These are phyloP conservation scores for Hypomecis punctinalis DNA, from an alignment of 2,888 invertebrate genomes.

Conservation along the genomic window DNA sequence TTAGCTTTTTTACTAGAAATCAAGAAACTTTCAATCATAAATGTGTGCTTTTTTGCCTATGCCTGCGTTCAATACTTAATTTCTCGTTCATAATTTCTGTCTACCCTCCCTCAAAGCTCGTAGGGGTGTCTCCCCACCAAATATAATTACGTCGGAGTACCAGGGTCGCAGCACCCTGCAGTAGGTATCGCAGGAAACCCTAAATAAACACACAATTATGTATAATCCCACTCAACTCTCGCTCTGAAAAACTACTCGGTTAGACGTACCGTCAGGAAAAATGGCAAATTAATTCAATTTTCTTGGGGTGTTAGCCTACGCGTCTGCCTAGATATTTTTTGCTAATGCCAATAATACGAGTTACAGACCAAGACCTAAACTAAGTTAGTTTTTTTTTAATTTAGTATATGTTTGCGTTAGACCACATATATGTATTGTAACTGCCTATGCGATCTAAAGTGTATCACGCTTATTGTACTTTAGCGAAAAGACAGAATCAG, in stretches of 20 bases:
- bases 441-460: no score
- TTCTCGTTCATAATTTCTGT: conserved; percentile 22
- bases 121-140: conserved; percentile 47
- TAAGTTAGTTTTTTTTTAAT: no score
- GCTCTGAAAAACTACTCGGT: conserved; percentile 62
- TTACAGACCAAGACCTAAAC: no score
- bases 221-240: conserved; percentile 64
- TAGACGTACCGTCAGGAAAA: conserved; percentile 54
- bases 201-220: conserved; percentile 74
- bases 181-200: conserved; percentile 62
- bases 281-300: conserved; percentile 16
- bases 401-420: no score
- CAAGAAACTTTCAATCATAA: no score
- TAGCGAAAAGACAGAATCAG: no score
- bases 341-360: no score
- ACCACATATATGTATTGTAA: no score
- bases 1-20: no score
- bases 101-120: conserved; percentile 12
- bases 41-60: neutral
- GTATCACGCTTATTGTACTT: no score
- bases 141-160: conserved; percentile 68
- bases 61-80: neutral
- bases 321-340: no score
- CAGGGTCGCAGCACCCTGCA: conserved; percentile 58
- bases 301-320: neutral